phyloP scores from a whole-genome alignment of 2,888 invertebrate species.

The Troilus luridus region DNA sequence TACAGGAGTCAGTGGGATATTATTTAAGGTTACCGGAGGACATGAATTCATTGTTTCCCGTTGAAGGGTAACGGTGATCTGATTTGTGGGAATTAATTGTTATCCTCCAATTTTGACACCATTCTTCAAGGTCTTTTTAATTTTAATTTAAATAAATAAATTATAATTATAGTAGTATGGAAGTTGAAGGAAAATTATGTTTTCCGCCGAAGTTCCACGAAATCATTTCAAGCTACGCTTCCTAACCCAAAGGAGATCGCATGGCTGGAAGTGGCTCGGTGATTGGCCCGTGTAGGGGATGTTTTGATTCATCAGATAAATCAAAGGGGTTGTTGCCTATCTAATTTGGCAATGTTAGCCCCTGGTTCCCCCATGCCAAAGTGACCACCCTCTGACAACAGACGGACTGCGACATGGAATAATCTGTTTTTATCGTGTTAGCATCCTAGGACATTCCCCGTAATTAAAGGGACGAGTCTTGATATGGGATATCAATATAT shows the following conservation, averaged over 20 bases:
- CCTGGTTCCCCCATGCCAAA: not conserved
- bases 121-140: no score
- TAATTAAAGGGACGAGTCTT: not conserved
- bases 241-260: not conserved
- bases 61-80: no score
- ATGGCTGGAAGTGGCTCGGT: not conserved
- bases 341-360: not conserved
- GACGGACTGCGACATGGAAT: not conserved
- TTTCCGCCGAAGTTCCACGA: not conserved
- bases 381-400: not conserved
- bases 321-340: not conserved
- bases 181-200: not conserved
- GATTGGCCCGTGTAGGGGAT: constrained; percentile 12
- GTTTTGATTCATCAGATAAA: constrained; percentile 25
- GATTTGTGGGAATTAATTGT: no score
- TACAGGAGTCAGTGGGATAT: no score
- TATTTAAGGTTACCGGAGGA: no score
- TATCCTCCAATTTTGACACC: no score
- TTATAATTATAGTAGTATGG: no score
- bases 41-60: no score
- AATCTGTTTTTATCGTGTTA: constrained; percentile 39
- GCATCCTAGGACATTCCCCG: not conserved
- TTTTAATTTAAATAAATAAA: no score
- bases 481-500: no score
- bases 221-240: not conserved